Evolutionary conservation across 2,888 invertebrate species (phyloP).

Genomic region (Eupithecia tripunctaria): DNA sequence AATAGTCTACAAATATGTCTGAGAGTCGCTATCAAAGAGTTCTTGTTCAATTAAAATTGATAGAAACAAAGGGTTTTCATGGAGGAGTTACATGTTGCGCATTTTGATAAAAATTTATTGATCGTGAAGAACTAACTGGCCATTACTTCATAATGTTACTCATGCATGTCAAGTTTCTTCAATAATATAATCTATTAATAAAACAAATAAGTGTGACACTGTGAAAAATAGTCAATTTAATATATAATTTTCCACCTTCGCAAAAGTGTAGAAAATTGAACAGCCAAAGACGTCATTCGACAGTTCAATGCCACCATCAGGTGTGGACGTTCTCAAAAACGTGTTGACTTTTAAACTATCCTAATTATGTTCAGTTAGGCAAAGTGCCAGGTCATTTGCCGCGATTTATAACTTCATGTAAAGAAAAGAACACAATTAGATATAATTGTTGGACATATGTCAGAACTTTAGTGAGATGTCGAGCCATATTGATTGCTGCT

Average conservation of each 20-base stretch:
- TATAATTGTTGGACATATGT: conserved; percentile 27
- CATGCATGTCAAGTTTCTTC: background rate
- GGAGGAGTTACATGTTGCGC: background rate
- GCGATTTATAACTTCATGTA: conserved; percentile 46
- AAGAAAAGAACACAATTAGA: conserved; percentile 30
- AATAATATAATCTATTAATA: too few species aligned
- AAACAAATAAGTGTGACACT: too few species aligned
- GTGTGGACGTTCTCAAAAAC: conserved; percentile 43
- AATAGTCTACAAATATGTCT: conserved; percentile 36
- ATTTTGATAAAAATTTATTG: background rate
- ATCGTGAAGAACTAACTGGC: background rate
- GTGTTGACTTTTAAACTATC: conserved; percentile 45
- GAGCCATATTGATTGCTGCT: conserved; percentile 16
- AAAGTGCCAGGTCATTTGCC: conserved; percentile 53
- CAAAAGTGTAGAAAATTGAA: background rate
- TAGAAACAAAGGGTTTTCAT: background rate
- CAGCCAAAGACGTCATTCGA: conserved; percentile 23
- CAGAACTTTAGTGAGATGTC: conserved; percentile 22
- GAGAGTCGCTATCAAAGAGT: conserved; percentile 23
- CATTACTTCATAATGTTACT: background rate
- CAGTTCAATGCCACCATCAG: conserved; percentile 47
- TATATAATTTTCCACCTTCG: background rate
- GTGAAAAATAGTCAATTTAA: background rate
- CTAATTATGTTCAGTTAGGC: conserved; percentile 55
- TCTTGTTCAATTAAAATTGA: conserved; percentile 18